A percentile compares a stretch with the other conserved stretches of the same genome.
Evolutionary conservation across 2,888 invertebrate species (phyloP).

Genomic region (Nematopogon swammerdamellus): DNA sequence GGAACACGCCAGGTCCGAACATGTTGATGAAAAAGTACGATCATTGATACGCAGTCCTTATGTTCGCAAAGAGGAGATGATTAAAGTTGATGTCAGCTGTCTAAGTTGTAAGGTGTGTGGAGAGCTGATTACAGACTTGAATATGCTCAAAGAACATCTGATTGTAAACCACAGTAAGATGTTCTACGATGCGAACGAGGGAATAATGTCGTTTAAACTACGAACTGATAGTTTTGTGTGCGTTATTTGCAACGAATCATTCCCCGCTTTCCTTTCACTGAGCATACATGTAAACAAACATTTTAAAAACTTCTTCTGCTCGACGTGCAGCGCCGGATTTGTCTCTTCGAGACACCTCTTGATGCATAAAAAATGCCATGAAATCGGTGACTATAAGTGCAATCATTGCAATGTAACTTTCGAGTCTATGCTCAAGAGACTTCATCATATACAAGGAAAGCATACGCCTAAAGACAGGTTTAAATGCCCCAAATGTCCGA

Average conservation of each 20-base stretch:
- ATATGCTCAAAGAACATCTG: slow-evolving; percentile 6
- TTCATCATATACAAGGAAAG: slow-evolving; percentile 35
- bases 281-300: slow-evolving; percentile 5
- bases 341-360: slow-evolving; percentile 3
- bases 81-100: slow-evolving; percentile 3
- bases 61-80: not conserved
- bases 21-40: slow-evolving; percentile 1
- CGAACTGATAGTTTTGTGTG: slow-evolving; percentile 3
- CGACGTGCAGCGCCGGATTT: slow-evolving; percentile 6
- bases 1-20: slow-evolving; percentile 11
- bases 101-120: slow-evolving; percentile 6
- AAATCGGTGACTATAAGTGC: not conserved
- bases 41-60: not conserved
- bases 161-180: not conserved
- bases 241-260: slow-evolving; percentile 4
- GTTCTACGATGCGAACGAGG: slow-evolving; percentile 1
- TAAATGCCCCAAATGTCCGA: not conserved
- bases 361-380: not conserved
- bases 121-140: slow-evolving; percentile 1
- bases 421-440: slow-evolving; percentile 41
- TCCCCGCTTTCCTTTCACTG: slow-evolving; percentile 1
- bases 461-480: not conserved
- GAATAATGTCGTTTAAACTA: slow-evolving; percentile 4
- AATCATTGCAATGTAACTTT: slow-evolving; percentile 28
- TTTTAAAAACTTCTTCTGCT: slow-evolving; percentile 5